Evolutionary conservation across 2,888 invertebrate species (phyloP), one percentile per base, ranked within the genome.

Genomic region (Ochropacha duplaris): DNA sequence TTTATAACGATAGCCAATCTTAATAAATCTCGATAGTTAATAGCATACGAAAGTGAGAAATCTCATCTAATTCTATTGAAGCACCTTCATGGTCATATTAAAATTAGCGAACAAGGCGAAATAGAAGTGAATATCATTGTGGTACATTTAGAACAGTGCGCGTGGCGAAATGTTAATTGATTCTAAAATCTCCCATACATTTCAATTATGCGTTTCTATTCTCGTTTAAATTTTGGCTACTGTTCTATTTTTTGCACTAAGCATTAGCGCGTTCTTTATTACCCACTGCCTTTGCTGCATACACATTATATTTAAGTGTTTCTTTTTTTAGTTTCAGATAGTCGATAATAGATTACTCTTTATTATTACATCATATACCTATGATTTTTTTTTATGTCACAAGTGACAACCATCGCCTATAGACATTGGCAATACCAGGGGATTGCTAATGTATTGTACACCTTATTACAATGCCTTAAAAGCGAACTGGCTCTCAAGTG

Each of bases 131-230:
- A 65, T 59, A 56, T 24, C 55, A 65, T 64, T 59, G 58, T 56
- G 31, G 50, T 52, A 44, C 52, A 44, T 62, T 60, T 62, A 58
- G 58, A 62, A 59, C 61, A 64, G 61, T 66, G 69, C 66, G 74
- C 71, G 67, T 72, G 70, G 68, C 71, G 52, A 71, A 66, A 68
- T 58, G 58, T 49, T 78, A 76, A 78, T 80, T 72, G 74, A 76
- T 73, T 73, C 58, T 26, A 16, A n/a, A 19, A 57, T 55, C 39
- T 49, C 57, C 55, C 54, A 62, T 65, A 65, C 52, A 54, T 26
- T 50, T 52, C 34, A 22, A 31, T 52, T 19, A 57, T 57, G 57
- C 54, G 39, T 55, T 64, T 56, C 50, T 61, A 56, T 57, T 56
- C 54, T 34, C 52, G 56, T 52, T 31, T 31, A 34, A 34, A 12